Conservation (phyloP, 2,888 invertebrate species). For the Platypus cylindrus region DNA sequence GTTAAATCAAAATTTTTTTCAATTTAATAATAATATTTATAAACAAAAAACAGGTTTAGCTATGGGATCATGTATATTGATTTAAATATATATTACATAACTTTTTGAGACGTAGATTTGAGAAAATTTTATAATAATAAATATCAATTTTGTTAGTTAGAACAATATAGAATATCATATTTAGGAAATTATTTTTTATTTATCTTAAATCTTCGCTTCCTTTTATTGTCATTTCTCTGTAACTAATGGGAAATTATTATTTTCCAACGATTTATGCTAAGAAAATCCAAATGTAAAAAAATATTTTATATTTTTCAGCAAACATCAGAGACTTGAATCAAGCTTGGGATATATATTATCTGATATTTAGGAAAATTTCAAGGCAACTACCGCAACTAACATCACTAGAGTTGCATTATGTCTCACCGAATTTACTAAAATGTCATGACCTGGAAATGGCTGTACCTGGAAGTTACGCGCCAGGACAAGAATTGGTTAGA, state of each 20-base stretch:
- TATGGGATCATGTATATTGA: too few relatives aligned
- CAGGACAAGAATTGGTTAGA: slow-evolving; percentile 76
- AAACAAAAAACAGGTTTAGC: too few relatives aligned
- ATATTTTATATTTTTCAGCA: slow-evolving; percentile 49
- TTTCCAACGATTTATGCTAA: too few relatives aligned
- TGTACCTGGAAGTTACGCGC: slow-evolving; percentile 95
- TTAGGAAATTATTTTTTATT: slow-evolving; percentile 1
- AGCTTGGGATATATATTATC: slow-evolving; percentile 99
- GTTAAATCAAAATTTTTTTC: too few relatives aligned
- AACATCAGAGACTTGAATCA: slow-evolving; percentile 88
- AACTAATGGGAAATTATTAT: too few relatives aligned
- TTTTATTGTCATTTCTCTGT: slow-evolving; percentile 1
- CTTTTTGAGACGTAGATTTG: too few relatives aligned
- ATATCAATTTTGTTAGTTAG: too few relatives aligned
- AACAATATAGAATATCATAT: too few relatives aligned
- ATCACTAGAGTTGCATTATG: slow-evolving; percentile 85
- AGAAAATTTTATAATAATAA: too few relatives aligned
- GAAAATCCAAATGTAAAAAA: too few relatives aligned
- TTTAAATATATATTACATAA: too few relatives aligned
- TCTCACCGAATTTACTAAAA: slow-evolving; percentile 79
- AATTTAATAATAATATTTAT: too few relatives aligned
- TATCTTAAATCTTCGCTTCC: not conserved
- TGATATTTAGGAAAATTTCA: slow-evolving; percentile 92
- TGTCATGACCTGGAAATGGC: slow-evolving; percentile 91
- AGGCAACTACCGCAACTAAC: slow-evolving; percentile 87